Percentiles rank a stretch among this genome's conserved stretches.
These are phyloP conservation scores for Neodiprion fabricii DNA, from an alignment of 1,140 invertebrate species.

Conservation along the genomic window DNA sequence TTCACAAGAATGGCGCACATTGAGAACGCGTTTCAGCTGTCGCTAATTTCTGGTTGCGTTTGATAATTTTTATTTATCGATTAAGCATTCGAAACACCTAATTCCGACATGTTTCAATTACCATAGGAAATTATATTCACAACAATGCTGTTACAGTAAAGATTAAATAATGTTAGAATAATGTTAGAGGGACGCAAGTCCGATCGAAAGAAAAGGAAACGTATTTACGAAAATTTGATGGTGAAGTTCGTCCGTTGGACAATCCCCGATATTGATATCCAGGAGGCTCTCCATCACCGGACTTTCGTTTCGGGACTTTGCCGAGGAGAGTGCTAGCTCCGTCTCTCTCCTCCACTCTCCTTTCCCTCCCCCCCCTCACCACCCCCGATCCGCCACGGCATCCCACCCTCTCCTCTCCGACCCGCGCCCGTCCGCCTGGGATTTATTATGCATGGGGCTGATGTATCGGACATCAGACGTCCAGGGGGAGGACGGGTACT, in stretches of 20 bases:
- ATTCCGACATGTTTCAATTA: too few species aligned
- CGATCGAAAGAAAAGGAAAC: constrained; percentile 16
- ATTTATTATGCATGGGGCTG: constrained; percentile 54
- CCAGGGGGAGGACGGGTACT: constrained; percentile 28
- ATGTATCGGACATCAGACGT: constrained; percentile 54
- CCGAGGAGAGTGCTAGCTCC: constrained; percentile 26
- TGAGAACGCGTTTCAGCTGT: too few species aligned
- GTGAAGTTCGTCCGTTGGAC: constrained; percentile 38
- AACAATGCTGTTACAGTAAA: too few species aligned
- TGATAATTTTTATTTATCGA: too few species aligned
- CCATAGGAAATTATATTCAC: too few species aligned
- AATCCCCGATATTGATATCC: constrained; percentile 48
- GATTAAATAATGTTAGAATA: too few species aligned
- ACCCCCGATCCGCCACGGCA: not conserved
- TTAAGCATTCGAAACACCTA: too few species aligned
- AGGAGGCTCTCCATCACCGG: constrained; percentile 37
- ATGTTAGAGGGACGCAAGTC: constrained; percentile 9
- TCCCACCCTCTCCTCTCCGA: constrained; percentile 15
- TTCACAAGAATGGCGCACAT: too few species aligned
- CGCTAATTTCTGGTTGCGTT: too few species aligned
- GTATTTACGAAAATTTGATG: constrained; percentile 41
- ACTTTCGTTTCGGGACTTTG: constrained; percentile 21
- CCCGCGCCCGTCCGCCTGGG: constrained; percentile 26
- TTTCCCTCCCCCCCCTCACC: constrained; percentile 10
- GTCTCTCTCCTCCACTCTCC: constrained; percentile 15